Base-by-base conservation (phyloP, 2,113 vertebrate species). In the Mustela nigripes region DNA sequence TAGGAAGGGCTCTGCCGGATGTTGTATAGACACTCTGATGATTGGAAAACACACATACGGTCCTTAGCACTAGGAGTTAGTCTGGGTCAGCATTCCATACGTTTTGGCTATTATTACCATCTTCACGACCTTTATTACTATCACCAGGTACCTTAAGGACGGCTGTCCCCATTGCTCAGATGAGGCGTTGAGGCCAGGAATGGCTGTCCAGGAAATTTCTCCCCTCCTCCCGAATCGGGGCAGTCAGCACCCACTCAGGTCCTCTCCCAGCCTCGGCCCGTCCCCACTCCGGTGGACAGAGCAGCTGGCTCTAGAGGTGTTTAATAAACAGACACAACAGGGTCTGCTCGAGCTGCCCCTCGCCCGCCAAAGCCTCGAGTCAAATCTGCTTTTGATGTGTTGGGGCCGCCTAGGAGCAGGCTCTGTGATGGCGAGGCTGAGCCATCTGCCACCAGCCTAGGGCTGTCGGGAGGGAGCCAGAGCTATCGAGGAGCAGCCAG, bases 391-490 rank as follows among this genome's bases (percentile, higher is more conserved):
- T 93, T 78, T 94, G 87, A 95, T 78, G 80, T 65, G 14, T 56
- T 5, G 18, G 28, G 45, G 60, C 87, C 88, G 56, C 84, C 80
- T 18, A 69, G 76, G 94, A 91, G 62, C 36, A 0, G 67, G 48
- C 69, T 94, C 81, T 79, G 83, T 28, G 3, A 8, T 53, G 28
- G 87, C 79, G 73, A 94, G 24, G 67, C 94, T 22, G 94, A 85
- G 60, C 96, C 95, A 98, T 97, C 98, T 98, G 98, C 96, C 42
- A 4, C 87, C 67, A 82, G 95, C 92, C 94, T 7, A 1, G 21
- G 83, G 97, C 92, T 95, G 88, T 86, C 39, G 14, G 56, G 84
- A 80, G 92, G 82, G 81, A 80, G 76, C 74, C n/a, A 0, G 39
- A 97, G 85, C 76, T 79, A 48, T 82, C 2, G 0, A 88, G 14